Evolutionary conservation across 2,797 vertebrate species (phyloP).

Genomic region (Hylomyscus alleni): DNA sequence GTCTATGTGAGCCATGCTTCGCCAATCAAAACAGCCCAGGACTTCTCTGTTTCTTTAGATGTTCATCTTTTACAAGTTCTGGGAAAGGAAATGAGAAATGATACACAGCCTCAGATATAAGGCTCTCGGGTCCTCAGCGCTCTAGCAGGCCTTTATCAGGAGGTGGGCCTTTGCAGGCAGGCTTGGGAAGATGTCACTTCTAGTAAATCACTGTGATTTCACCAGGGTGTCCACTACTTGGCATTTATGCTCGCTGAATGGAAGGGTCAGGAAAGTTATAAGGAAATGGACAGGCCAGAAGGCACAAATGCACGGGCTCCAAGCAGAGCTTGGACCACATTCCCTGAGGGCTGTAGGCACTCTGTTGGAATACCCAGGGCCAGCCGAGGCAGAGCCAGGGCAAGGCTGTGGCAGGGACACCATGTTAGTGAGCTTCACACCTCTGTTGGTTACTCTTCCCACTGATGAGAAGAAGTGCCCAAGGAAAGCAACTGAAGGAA

Average conservation of each 20-base stretch:
- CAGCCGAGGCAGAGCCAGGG: neutral
- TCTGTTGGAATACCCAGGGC: neutral
- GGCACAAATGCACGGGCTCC: neutral
- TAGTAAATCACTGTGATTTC: neutral
- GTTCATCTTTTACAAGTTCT: constrained; percentile 44
- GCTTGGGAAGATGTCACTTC: neutral
- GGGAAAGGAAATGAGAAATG: constrained; percentile 50
- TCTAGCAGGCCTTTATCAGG: constrained; percentile 60
- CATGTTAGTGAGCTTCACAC: neutral
- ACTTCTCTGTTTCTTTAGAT: constrained; percentile 60
- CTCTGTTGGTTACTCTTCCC: neutral
- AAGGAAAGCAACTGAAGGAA: neutral
- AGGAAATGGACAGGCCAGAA: neutral
- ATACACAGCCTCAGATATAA: constrained; percentile 3
- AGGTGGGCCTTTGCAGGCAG: constrained; percentile 43
- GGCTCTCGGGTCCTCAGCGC: constrained; percentile 47
- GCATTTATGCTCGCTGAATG: neutral
- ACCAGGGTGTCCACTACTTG: accelerated
- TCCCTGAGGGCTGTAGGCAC: accelerated
- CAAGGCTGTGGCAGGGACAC: neutral
- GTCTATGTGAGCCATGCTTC: neutral
- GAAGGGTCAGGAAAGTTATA: neutral
- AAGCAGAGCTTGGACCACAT: neutral
- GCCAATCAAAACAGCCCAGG: constrained; percentile 23
- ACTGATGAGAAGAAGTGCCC: too few species aligned